Percentiles rank a stretch among this genome's conserved stretches.
These are phyloP conservation scores for Tamandua tetradactyla DNA, from an alignment of 2,797 vertebrate species.

Conservation along the genomic window DNA sequence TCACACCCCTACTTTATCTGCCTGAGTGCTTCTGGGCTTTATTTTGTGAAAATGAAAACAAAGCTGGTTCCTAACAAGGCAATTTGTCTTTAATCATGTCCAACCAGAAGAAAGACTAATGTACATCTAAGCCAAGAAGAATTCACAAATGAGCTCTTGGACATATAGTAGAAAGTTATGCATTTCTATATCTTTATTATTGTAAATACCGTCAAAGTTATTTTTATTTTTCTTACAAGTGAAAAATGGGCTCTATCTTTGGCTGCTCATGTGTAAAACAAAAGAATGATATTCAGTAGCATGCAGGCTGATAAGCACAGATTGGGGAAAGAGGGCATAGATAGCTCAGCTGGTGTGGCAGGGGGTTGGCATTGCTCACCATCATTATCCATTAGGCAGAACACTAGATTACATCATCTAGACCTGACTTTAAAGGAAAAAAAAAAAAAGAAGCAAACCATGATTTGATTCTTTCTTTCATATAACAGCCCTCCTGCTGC, in stretches of 20 bases:
- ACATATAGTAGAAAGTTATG: background rate
- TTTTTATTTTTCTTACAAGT: background rate
- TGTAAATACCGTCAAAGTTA: background rate
- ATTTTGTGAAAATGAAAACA: background rate
- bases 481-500: background rate
- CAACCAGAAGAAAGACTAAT: background rate
- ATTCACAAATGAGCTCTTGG: too few relatives aligned
- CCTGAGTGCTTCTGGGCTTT: background rate
- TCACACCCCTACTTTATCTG: background rate
- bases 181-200: background rate
- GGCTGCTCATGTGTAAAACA: background rate
- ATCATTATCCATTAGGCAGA: slow-evolving; percentile 86
- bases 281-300: background rate
- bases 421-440: slow-evolving; percentile 62
- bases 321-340: slow-evolving; percentile 34
- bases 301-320: slow-evolving; percentile 9
- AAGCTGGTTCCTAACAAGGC: background rate
- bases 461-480: slow-evolving; percentile 76
- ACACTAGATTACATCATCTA: slow-evolving; percentile 85
- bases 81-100: background rate
- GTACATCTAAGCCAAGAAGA: background rate
- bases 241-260: background rate
- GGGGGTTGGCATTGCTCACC: slow-evolving; percentile 81
- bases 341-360: slow-evolving; percentile 41
- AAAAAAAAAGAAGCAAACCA: slow-evolving; percentile 67